Evolutionary conservation across 2,113 vertebrate genomes (phyloP), one percentile per base, ranked within the genome.

Genomic region (Panthera tigris): DNA sequence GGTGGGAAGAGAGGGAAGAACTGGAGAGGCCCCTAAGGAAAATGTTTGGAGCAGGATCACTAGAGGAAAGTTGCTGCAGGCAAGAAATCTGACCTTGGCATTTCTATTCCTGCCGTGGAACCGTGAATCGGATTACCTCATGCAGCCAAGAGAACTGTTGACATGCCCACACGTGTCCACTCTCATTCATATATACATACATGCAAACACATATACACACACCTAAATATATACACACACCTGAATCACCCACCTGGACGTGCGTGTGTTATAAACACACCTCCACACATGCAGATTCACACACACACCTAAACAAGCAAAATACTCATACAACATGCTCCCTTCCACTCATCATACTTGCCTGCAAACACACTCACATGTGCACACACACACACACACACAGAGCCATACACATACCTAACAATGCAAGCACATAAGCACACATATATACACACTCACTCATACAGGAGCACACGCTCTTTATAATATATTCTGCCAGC

Each of bases 1-100:
- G 25, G 65, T 88, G 95, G 90, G 90, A 98, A 97, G 90, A 94
- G 94, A 97, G 80, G 25, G 33, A 97, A 89, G 89, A 82, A 94
- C 27, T 69, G 94, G 73, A 95, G 94, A 85, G 48, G 13, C 52
- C 69, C 76, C 69, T 50, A 52, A 94, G 76, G 92, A 94, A 96
- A 90, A 84, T 84, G 25, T 92, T 45, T 96, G 94, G 79, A 95
- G 69, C 41, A 79, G 88, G 52, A 92, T 97, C 91, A 90, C 94
- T 97, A 69, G 36, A 83, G 48, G 57, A 55, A 97, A 78, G 31
- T 95, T 96, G 95, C 96, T 95, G 36, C 69, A 88, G 97, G 97
- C 45, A 0, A 92, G 65, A 95, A 95, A 86, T 2, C n/a, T 87
- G 86, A 81, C 79, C 65, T 57, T 90, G 83, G 16, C 89, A 78